Percentiles rank a stretch among this genome's conserved stretches.
Conservation (phyloP, 2,888 invertebrate genomes). For the Yponomeuta malinellus region DNA sequence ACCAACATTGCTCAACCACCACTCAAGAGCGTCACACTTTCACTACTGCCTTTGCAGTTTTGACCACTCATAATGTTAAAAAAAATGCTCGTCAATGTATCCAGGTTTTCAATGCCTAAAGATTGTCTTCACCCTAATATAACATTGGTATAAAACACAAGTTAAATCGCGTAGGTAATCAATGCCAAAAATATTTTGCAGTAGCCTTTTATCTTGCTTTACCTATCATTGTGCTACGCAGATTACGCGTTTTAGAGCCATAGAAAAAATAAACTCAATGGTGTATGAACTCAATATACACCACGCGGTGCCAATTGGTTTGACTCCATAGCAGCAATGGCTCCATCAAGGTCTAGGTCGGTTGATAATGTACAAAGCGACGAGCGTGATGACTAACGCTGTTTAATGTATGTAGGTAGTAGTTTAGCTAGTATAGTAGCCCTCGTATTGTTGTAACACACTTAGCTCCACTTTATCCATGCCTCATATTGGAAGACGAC, state of each 20-base stretch:
- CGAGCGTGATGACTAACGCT: background rate
- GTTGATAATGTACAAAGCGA: constrained; percentile 29
- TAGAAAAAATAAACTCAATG: background rate
- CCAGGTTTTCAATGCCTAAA: background rate
- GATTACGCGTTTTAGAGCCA: background rate
- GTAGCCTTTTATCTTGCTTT: too few species aligned
- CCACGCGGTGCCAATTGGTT: background rate
- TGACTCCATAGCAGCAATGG: background rate
- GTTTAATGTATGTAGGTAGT: background rate
- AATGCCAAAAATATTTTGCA: too few species aligned
- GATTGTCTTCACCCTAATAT: background rate
- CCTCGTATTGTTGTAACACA: too few species aligned
- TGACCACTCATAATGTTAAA: constrained; percentile 32
- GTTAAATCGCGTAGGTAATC: too few species aligned
- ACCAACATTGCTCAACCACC: constrained; percentile 63
- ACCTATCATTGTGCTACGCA: too few species aligned
- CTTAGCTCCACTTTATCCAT: too few species aligned
- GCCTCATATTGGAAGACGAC: background rate
- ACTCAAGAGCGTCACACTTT: constrained; percentile 23
- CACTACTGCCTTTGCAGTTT: constrained; percentile 25
- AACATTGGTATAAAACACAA: background rate
- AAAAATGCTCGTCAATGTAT: background rate
- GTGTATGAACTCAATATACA: background rate
- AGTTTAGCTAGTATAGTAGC: background rate
- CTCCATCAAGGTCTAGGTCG: constrained; percentile 47